Base-by-base conservation (phyloP, 2,888 invertebrate genomes). In the Cheiracanthium punctorium region DNA sequence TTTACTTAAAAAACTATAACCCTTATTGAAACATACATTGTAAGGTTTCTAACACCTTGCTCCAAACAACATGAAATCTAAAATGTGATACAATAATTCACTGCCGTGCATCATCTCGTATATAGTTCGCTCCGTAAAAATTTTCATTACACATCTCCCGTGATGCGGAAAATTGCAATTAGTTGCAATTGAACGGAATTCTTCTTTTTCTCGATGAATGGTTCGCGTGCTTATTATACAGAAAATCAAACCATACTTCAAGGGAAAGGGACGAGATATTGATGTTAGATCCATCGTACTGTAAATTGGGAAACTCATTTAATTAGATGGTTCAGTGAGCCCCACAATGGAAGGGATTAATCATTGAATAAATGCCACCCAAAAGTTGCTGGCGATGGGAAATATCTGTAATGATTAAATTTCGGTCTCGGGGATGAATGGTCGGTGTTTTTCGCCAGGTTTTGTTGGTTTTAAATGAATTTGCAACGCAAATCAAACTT, bases 291-390 rank as follows among this genome's bases (percentile, higher is more conserved):
- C 75, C 82, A 82, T 58, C 75, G 82, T 75, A 58, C 73, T 70
- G 70, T 82, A 75, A 82, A 82, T 75, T 82, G 82, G 82, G 70
- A 75, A 82, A 74, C 81, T 81, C 81, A 81, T 75, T 82, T 82
- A 82, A 82, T 82, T 75, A 82, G 82, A 82, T 70, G 75, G 82
- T 29, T 37, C 41, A 70, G 70, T 75, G 70, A 75, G 75, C 75
- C 75, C 52, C 41, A 41, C 81, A 81, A 81, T 74, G 81, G 74
- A 29, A 81, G 10, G 14, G 43, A 58, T 58, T 58, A 58, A 58
- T 58, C 58, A 58, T 58, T 58, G 58, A 58, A 58, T 58, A 58
- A 58, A 58, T 58, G 20, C 58, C 1, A 12, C 24, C 58, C 12
- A 58, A 48, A 58, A 24, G 4, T 58, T 58, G 48, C 58, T 20